These are phyloP conservation scores for Thamnophis elegans DNA, from an alignment of 2,797 vertebrate genomes.

Conservation along the genomic window DNA sequence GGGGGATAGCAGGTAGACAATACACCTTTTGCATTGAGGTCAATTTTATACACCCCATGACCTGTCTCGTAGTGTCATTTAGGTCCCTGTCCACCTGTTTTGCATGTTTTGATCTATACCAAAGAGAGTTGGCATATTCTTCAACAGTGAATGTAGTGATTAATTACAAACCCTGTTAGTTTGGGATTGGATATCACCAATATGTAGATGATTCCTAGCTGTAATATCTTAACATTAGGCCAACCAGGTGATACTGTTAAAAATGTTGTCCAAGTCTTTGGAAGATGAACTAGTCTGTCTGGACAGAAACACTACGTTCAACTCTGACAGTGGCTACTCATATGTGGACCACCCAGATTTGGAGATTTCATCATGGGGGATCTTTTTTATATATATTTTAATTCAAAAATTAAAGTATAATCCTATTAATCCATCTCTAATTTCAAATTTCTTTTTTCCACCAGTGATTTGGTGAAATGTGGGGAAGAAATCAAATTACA, in stretches of 20 bases:
- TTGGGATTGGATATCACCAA: not conserved
- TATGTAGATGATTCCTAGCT: not conserved
- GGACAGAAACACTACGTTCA: not conserved
- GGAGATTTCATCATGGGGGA: not conserved
- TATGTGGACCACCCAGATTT: not conserved
- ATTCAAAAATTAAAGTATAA: not conserved
- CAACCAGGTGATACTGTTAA: not conserved
- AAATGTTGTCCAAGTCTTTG: not conserved
- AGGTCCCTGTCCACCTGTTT: not conserved
- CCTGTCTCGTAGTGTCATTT: not conserved
- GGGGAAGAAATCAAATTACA: not conserved
- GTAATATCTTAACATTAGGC: not conserved
- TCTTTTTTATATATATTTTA: not conserved
- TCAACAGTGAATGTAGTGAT: not conserved
- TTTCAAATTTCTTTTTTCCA: not conserved
- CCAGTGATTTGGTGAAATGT: not conserved
- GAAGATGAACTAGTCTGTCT: not conserved
- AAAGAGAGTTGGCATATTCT: not conserved
- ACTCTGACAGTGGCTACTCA: not conserved
- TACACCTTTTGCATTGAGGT: not conserved
- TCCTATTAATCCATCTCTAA: not conserved
- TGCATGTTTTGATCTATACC: not conserved
- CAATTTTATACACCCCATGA: not conserved
- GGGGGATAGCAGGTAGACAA: not conserved
- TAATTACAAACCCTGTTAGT: not conserved